These are phyloP conservation scores for Schizaphis graminum DNA, from an alignment of 2,888 invertebrate species.

Conservation along the genomic window DNA sequence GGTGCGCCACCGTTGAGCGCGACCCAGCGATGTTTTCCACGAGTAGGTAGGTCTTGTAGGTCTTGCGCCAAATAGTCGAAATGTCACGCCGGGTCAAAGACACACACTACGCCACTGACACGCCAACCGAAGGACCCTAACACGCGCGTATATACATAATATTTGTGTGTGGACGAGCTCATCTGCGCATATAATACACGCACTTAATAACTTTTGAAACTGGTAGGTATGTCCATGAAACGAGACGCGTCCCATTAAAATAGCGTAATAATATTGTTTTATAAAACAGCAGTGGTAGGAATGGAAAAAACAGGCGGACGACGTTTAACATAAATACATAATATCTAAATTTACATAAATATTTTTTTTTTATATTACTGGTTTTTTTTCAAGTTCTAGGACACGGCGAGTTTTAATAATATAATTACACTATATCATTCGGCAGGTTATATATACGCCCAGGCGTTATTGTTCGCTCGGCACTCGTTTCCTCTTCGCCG, in stretches of 20 bases:
- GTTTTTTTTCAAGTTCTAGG: conserved; percentile 50
- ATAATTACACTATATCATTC: conserved; percentile 44
- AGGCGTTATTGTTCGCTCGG: conserved; percentile 41
- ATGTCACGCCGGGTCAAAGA: conserved; percentile 63
- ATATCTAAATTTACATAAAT: conserved; percentile 57
- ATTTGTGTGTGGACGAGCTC: background rate
- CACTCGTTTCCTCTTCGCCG: background rate
- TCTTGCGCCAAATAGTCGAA: conserved; percentile 42
- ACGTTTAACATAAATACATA: conserved; percentile 58
- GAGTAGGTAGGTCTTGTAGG: background rate
- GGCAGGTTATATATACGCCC: background rate
- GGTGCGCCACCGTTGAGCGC: background rate
- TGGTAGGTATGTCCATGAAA: conserved; percentile 54
- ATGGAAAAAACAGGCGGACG: conserved; percentile 30
- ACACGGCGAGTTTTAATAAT: conserved; percentile 31
- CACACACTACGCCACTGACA: conserved; percentile 7
- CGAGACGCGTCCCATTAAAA: conserved; percentile 49
- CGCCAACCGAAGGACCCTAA: background rate
- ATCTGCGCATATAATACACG: conserved; percentile 9
- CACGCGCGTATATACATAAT: background rate
- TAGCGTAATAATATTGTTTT: conserved; percentile 57
- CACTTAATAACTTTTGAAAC: conserved; percentile 55
- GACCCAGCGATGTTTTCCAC: conserved; percentile 13
- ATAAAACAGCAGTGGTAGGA: conserved; percentile 40
- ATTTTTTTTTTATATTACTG: conserved; percentile 38